Conservation (phyloP, 1,140 invertebrate species). For the Drosophila yakuba region DNA sequence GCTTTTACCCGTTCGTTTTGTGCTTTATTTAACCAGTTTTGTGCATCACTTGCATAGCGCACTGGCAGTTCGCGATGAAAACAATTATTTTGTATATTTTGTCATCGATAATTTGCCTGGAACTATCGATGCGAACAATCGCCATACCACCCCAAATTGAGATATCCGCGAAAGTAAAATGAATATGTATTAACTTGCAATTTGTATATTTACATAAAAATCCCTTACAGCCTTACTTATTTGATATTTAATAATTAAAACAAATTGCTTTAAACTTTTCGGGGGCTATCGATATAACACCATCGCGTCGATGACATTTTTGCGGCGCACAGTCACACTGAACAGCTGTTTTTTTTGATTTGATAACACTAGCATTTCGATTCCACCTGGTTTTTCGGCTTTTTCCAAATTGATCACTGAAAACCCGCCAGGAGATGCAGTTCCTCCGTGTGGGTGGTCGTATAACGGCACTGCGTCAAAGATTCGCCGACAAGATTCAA, state of each 20-base stretch:
- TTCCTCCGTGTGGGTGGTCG: slow-evolving; percentile 50
- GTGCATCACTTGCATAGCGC: not conserved
- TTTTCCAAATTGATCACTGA: slow-evolving; percentile 34
- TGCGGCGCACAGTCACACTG: slow-evolving; percentile 3
- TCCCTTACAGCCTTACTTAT: too few relatives aligned
- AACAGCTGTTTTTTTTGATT: slow-evolving; percentile 35
- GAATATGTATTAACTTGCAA: too few relatives aligned
- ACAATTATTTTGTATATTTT: not conserved
- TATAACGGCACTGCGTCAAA: slow-evolving; percentile 58
- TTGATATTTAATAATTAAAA: too few relatives aligned
- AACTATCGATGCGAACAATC: not conserved
- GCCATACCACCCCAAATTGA: too few relatives aligned
- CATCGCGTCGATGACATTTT: not conserved
- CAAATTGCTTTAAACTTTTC: not conserved
- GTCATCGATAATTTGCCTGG: not conserved
- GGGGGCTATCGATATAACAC: not conserved
- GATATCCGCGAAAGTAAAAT: too few relatives aligned
- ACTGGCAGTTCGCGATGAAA: not conserved
- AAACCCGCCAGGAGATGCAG: slow-evolving; percentile 41
- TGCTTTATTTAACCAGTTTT: not conserved
- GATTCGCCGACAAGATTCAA: slow-evolving; percentile 53
- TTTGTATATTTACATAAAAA: too few relatives aligned
- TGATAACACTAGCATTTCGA: slow-evolving; percentile 4
- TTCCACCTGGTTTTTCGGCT: not conserved
- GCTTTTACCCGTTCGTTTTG: not conserved